Evolutionary conservation across 1,140 invertebrate genomes (phyloP).

Genomic region (Atta colombica): DNA sequence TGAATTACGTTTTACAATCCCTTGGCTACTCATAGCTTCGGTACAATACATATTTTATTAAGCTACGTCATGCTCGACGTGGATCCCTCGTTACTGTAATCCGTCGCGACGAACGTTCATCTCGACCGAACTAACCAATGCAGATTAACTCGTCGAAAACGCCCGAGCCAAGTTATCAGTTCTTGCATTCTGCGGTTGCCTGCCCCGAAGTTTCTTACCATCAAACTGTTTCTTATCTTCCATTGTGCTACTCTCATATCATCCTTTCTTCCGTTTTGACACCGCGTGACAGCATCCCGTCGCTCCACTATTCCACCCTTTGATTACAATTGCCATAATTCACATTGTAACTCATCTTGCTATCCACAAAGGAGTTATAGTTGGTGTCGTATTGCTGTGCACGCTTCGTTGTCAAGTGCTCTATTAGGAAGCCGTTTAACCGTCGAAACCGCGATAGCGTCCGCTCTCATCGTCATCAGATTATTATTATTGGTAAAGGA

Average conservation of each 20-base stretch:
- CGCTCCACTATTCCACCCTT: background rate
- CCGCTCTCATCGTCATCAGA: background rate
- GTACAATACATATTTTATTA: slow-evolving; percentile 38
- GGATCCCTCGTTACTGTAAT: slow-evolving; percentile 46
- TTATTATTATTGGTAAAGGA: slow-evolving; percentile 35
- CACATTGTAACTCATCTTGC: slow-evolving; percentile 56
- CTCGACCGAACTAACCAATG: background rate
- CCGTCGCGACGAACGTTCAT: slow-evolving; percentile 10
- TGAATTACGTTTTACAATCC: slow-evolving; percentile 39
- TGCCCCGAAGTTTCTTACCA: slow-evolving; percentile 38
- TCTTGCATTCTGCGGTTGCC: slow-evolving; percentile 1
- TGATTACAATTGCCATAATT: slow-evolving; percentile 14
- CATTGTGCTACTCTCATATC: slow-evolving; percentile 43
- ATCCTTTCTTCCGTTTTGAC: slow-evolving; percentile 5
- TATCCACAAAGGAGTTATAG: background rate
- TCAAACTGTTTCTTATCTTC: slow-evolving; percentile 35
- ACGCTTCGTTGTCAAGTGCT: background rate
- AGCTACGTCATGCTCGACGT: background rate
- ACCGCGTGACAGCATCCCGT: background rate
- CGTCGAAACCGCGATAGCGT: background rate
- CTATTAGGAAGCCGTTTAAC: background rate
- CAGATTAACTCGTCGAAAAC: slow-evolving; percentile 16
- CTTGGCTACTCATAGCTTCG: background rate
- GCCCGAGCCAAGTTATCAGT: slow-evolving; percentile 7
- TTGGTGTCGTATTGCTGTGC: background rate